Evolutionary conservation across 1,140 invertebrate genomes (phyloP), one percentile per base, ranked within the genome.

Genomic region (Zaprionus ghesquierei): DNA sequence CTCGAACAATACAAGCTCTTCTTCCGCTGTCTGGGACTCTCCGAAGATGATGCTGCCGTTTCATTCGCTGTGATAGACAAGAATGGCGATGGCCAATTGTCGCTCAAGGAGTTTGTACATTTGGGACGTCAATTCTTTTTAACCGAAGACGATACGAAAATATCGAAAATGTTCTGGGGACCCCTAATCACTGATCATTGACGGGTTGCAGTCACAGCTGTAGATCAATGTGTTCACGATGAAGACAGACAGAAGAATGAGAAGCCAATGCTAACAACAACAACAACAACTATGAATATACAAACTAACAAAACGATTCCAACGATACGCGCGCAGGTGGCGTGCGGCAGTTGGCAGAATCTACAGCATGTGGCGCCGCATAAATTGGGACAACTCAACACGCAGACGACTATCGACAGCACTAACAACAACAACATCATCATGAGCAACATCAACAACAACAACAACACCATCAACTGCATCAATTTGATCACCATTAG

Each of bases 91-190:
- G 96, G 96, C 33, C 95, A 94, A 92, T 92, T 97, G 31, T 95
- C 94, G 35, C 84, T 94, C 15, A 94, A 96, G 89, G 96, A 97
- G 89, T 97, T 97, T 86, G 94, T 97, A 1, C 95, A 95, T 86
- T 92, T 96, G 46, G 96, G 96, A 10, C 94, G 95, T 65, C 96
- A 97, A 55, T 97, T 95, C 92, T 96, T 97, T 92, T 92, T 95
- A 13, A 95, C 95, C 2, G 95, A 97, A 92, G 95, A 97, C 91
- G 94, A 96, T 76, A 93, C 92, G 2, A 94, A 93, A 77, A 95
- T 96, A 38, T 96, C 96, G 79, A 96, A 96, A 92, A 95, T 96
- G 93, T 97, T 97, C 80, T 97, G 96, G 96, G 96, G 96, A 35
- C 96, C 96, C 8, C 91, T 97, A 9, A 85, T 90, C 59, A 69